Evolutionary conservation across 2,797 vertebrate genomes (phyloP).

Genomic region (Sebastes diploproa): DNA sequence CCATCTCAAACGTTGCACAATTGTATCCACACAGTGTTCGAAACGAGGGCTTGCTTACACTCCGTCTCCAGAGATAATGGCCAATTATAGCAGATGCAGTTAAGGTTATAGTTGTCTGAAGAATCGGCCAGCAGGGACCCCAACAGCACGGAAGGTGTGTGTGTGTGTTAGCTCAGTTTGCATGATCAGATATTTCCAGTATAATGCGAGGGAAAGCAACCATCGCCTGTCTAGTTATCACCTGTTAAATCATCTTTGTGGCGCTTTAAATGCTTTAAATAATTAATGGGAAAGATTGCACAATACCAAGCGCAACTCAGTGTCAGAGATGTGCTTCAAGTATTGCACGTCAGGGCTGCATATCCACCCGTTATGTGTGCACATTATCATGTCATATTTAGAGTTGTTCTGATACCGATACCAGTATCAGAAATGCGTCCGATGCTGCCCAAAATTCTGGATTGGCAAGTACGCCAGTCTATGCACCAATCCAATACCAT

Average conservation of each 20-base stretch:
- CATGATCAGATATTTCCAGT: not conserved
- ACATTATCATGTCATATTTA: no score
- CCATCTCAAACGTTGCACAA: constrained; percentile 6
- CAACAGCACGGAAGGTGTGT: not conserved
- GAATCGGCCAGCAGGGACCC: constrained; percentile 40
- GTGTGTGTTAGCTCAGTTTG: not conserved
- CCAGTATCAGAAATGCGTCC: no score
- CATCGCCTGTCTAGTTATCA: not conserved
- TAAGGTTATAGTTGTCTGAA: constrained; percentile 56
- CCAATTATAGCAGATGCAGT: constrained; percentile 72
- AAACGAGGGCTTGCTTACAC: constrained; percentile 23
- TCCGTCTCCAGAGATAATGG: constrained; percentile 63
- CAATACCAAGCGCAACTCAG: not conserved
- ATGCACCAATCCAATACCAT: no score
- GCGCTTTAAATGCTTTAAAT: not conserved
- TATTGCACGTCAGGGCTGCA: not conserved
- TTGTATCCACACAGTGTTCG: constrained; percentile 21
- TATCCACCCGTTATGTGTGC: not conserved
- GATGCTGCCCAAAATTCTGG: no score
- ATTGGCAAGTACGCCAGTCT: no score
- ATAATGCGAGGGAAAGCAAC: not conserved
- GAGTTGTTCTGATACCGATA: no score
- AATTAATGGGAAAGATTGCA: not conserved
- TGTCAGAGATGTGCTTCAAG: not conserved
- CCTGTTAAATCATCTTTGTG: not conserved